Conservation (phyloP, 2,113 vertebrate species). For the Platysteira castanea region DNA sequence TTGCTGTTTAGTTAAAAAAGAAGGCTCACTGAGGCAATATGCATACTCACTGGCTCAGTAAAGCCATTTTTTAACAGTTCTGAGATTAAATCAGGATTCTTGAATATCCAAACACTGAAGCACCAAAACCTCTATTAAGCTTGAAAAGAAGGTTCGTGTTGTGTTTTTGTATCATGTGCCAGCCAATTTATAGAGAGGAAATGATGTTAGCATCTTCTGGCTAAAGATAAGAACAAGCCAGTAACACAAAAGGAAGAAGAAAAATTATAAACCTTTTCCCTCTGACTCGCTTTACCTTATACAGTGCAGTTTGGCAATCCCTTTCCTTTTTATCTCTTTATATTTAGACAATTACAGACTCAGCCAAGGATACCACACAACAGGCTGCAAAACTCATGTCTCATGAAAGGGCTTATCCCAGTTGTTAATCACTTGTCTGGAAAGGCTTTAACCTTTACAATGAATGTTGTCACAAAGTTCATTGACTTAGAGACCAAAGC, state of each 20-base stretch:
- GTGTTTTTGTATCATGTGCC: not conserved
- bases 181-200: constrained; percentile 3
- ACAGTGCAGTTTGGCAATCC: not conserved
- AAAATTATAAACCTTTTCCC: constrained; percentile 19
- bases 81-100: not conserved
- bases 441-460: not conserved
- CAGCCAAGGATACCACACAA: constrained; percentile 17
- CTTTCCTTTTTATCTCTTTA: constrained; percentile 16
- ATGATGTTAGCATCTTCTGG: not conserved
- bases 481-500: not conserved
- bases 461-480: not conserved
- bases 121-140: not conserved
- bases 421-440: not conserved
- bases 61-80: not conserved
- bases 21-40: not conserved
- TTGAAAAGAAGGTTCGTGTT: not conserved
- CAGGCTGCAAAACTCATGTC: not conserved
- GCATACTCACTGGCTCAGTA: not conserved
- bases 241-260: not conserved
- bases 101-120: not conserved
- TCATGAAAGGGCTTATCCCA: not conserved
- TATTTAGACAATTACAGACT: constrained; percentile 20
- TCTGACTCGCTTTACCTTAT: not conserved
- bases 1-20: not conserved
- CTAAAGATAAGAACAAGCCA: constrained; percentile 14